These are phyloP conservation scores for Caenorhabditis panamensis DNA, from an alignment of 2,888 invertebrate species.

Conservation along the genomic window DNA sequence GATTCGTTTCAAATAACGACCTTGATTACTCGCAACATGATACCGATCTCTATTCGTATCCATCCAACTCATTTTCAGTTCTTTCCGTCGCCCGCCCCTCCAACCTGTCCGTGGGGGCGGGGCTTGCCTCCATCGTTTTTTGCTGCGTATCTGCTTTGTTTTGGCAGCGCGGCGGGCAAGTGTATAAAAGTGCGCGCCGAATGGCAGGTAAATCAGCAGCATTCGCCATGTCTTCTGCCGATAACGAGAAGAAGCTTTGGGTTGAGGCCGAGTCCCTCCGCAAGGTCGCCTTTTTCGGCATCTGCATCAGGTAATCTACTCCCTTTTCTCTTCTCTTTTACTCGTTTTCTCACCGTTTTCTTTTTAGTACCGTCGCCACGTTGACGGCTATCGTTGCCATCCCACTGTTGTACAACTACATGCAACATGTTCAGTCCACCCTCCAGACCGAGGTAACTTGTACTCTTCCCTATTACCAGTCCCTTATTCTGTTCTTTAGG, in stretches of 20 bases:
- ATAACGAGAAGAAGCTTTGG: slow-evolving; percentile 72
- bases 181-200: slow-evolving; percentile 57
- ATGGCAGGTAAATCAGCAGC: slow-evolving; percentile 61
- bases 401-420: slow-evolving; percentile 81
- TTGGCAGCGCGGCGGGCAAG: slow-evolving; percentile 46
- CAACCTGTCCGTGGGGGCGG: slow-evolving; percentile 44
- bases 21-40: slow-evolving; percentile 49
- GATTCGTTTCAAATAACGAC: slow-evolving; percentile 34
- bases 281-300: slow-evolving; percentile 74
- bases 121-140: slow-evolving; percentile 41
- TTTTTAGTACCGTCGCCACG: slow-evolving; percentile 77
- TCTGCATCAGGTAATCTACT: slow-evolving; percentile 71
- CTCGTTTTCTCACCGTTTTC: slow-evolving; percentile 8
- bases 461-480: background rate
- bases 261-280: slow-evolving; percentile 75
- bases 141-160: slow-evolving; percentile 54
- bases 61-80: slow-evolving; percentile 47
- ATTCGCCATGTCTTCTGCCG: slow-evolving; percentile 63
- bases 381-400: slow-evolving; percentile 78
- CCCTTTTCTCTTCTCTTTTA: background rate
- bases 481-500: slow-evolving; percentile 52
- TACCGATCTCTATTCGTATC: slow-evolving; percentile 25
- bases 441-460: slow-evolving; percentile 75
- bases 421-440: slow-evolving; percentile 79
- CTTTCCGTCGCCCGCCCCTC: slow-evolving; percentile 3